Conservation (phyloP, 2,888 invertebrate genomes). For the Antheraea assamensis region DNA sequence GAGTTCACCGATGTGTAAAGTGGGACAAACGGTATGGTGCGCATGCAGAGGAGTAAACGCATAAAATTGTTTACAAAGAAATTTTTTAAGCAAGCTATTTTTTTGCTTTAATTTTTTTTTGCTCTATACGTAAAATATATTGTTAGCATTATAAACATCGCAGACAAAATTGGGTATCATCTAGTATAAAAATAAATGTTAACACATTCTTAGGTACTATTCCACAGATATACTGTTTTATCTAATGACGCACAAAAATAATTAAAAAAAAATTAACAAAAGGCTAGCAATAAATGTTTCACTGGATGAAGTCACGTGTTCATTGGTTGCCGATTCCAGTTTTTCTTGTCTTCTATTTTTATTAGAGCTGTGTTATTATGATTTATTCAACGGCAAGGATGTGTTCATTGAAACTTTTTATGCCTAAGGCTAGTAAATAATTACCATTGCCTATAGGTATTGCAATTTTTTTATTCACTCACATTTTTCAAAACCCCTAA, state of each 20-base stretch:
- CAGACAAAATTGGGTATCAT: no score
- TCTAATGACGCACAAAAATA: background rate
- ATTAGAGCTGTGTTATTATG: background rate
- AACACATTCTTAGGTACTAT: background rate
- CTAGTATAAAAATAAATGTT: no score
- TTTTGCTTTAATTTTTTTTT: no score
- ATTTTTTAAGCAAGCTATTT: no score
- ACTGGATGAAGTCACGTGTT: conserved; percentile 18
- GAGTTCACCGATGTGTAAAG: no score
- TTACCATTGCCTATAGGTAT: background rate
- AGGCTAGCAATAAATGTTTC: background rate
- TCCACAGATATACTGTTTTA: background rate
- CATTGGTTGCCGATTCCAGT: conserved; percentile 7
- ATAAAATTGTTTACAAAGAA: no score
- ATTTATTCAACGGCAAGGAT: background rate
- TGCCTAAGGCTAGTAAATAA: background rate
- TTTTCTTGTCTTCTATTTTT: conserved; percentile 6
- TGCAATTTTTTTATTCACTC: background rate
- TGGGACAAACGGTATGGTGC: no score
- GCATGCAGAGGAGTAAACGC: no score
- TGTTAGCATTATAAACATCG: no score
- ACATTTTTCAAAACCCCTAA: background rate
- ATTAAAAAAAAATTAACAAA: conserved; percentile 1
- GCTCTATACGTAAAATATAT: no score
- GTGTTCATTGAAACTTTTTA: background rate